Base-by-base conservation (phyloP, 1,140 invertebrate genomes). In the Ceratosolen fusciceps region DNA sequence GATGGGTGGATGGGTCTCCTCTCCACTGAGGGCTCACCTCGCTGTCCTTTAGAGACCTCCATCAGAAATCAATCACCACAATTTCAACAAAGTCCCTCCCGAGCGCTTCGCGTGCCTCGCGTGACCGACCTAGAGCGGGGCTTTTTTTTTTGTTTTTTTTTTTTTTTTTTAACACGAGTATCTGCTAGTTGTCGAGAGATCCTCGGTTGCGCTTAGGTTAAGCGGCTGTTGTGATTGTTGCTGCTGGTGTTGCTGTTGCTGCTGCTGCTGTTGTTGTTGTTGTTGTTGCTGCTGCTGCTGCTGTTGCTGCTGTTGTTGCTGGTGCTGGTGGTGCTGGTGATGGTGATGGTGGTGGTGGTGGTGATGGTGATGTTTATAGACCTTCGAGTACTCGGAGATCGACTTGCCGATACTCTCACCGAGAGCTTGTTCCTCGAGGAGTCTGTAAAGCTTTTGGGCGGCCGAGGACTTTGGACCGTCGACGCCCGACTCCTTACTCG, bases 351-450 rank as follows among this genome's bases (percentile, higher is more conserved):
- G n/a, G n/a, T n/a, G n/a, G n/a, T n/a, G n/a, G n/a, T n/a, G n/a
- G n/a, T n/a, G n/a, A n/a, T n/a, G n/a, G n/a, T n/a, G n/a, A n/a
- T n/a, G 67, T 68, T 83, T 72, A 56, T 56, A 3, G 81, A 80
- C 78, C 75, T 79, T 83, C 83, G 85, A 62, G 83, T 77, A 81
- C 76, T 84, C 58, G 84, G 85, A 68, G 81, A 74, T 8, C 12
- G 82, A 82, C 37, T 82, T 82, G 37, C 83, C 78, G 60, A 88
- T 82, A 16, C 84, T 74, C 65, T 90, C 89, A 19, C 89, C 88
- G 16, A 90, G 83, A 31, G 86, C 86, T 47, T 88, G 86, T 76
- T 91, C 90, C 75, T 91, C 90, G 75, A 91, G 85, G 2, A 91
- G 87, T 73, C 89, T 84, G 80, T 90, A 91, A 1, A 91, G 82